A percentile compares a stretch with the other conserved stretches of the same genome.
Evolutionary conservation across 1,140 invertebrate genomes (phyloP).

Genomic region (Meloidogyne floridensis): DNA sequence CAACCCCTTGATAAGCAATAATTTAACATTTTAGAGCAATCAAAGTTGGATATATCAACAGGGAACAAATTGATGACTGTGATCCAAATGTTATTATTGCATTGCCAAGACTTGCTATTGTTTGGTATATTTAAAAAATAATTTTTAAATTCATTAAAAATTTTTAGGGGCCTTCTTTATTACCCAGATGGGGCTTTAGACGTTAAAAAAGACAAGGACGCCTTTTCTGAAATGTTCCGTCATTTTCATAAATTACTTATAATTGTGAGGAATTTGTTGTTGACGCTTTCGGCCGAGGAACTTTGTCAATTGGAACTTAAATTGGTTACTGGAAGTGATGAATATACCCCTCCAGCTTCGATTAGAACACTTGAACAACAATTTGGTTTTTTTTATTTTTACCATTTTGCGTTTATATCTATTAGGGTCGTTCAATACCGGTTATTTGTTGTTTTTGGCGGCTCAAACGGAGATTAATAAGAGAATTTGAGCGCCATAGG

Average conservation of each 20-base stretch:
- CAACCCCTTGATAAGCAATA: too few species aligned
- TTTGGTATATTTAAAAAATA: conserved; percentile 69
- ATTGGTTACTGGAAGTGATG: conserved; percentile 46
- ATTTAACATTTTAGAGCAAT: conserved; percentile 73
- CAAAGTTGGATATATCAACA: conserved; percentile 79
- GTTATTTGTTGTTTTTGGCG: too few species aligned
- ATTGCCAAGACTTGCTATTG: conserved; percentile 93
- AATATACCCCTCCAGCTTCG: conserved; percentile 21
- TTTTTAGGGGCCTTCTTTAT: conserved; percentile 79
- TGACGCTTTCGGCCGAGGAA: conserved; percentile 47
- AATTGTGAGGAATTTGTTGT: conserved; percentile 68
- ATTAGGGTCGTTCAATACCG: too few species aligned
- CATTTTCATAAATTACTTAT: conserved; percentile 75
- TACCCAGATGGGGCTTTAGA: conserved; percentile 89
- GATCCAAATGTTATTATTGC: conserved; percentile 98
- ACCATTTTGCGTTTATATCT: too few species aligned
- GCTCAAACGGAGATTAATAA: too few species aligned
- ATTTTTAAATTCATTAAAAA: conserved; percentile 14
- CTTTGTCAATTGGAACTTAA: conserved; percentile 44
- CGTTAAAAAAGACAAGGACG: conserved; percentile 77
- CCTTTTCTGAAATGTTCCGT: conserved; percentile 94
- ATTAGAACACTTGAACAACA: conserved; percentile 33
- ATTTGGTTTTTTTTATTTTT: conserved; percentile 11
- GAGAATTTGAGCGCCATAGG: too few species aligned
- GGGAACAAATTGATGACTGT: conserved; percentile 93